phyloP scores from a whole-genome alignment of 2,888 invertebrate genomes.

The Apamea anceps region DNA sequence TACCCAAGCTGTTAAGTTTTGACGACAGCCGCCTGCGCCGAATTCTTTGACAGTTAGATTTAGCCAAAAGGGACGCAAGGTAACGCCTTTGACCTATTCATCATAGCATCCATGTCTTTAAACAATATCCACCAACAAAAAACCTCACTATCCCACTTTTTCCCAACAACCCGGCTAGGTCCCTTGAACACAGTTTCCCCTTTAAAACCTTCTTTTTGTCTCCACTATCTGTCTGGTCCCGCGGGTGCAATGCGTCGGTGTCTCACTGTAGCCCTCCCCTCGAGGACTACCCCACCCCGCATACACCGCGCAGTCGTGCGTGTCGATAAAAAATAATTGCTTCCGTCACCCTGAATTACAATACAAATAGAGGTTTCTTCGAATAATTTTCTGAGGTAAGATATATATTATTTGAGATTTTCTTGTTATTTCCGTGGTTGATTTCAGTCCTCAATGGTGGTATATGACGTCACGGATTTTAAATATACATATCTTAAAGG shows the following conservation, averaged over 20 bases:
- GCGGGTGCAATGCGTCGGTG: conserved; percentile 88
- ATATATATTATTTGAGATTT: conserved; percentile 8
- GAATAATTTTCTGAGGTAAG: conserved; percentile 62
- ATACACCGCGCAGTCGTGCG: conserved; percentile 81
- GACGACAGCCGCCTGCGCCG: not conserved
- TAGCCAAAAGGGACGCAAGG: not conserved
- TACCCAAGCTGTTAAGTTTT: not conserved
- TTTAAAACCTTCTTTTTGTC: conserved; percentile 80
- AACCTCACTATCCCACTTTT: conserved; percentile 36
- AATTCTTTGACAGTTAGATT: not conserved
- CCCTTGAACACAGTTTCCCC: conserved; percentile 75
- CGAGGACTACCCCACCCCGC: conserved; percentile 52
- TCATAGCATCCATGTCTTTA: not conserved
- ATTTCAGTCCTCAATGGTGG: too few relatives aligned
- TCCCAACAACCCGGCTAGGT: conserved; percentile 53
- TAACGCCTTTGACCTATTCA: not conserved
- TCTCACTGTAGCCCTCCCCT: conserved; percentile 69
- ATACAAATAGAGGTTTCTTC: conserved; percentile 75
- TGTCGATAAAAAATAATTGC: conserved; percentile 90
- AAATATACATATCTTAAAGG: not conserved
- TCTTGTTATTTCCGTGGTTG: not conserved
- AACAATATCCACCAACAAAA: conserved; percentile 29
- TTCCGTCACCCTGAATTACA: conserved; percentile 83
- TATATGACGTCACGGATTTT: not conserved
- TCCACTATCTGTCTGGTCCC: conserved; percentile 77